A percentile compares a stretch with the other conserved stretches of the same genome.
Evolutionary conservation across 2,113 vertebrate genomes (phyloP).

Genomic region (Boleophthalmus pectinirostris): DNA sequence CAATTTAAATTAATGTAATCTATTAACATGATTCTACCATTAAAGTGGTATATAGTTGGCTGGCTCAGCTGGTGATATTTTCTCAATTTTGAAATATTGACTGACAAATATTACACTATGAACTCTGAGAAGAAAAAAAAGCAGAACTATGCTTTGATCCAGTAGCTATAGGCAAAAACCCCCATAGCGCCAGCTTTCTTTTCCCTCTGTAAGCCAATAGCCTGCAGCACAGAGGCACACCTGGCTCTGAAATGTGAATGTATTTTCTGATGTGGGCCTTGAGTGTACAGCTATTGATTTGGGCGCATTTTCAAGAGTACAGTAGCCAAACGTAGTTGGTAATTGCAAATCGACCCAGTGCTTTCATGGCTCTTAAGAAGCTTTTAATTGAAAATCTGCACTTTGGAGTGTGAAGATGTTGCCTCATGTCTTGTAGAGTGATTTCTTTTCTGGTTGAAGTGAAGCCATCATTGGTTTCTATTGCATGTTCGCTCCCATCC

Average conservation of each 20-base stretch:
- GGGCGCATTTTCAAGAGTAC: constrained; percentile 36
- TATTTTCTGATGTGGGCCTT: not conserved
- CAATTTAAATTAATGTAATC: too few relatives aligned
- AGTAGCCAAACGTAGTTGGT: constrained; percentile 41
- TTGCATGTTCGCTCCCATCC: constrained; percentile 10
- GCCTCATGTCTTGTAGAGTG: not conserved
- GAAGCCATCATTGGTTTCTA: not conserved
- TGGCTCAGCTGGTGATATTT: too few relatives aligned
- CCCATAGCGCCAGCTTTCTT: constrained; percentile 23
- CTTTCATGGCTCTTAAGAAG: constrained; percentile 28
- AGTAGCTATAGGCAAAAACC: constrained; percentile 28
- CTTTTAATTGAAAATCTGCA: constrained; percentile 43
- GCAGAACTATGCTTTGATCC: constrained; percentile 34
- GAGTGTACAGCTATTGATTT: constrained; percentile 36
- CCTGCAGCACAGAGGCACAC: constrained; percentile 8
- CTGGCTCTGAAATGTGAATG: constrained; percentile 10
- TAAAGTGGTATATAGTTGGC: too few relatives aligned
- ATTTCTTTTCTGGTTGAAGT: not conserved
- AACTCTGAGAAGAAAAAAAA: too few relatives aligned
- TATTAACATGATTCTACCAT: too few relatives aligned
- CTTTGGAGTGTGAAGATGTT: constrained; percentile 26
- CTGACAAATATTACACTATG: too few relatives aligned
- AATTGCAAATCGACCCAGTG: constrained; percentile 51
- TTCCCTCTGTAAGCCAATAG: constrained; percentile 29
- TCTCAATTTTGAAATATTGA: too few relatives aligned